A percentile compares a stretch with the other conserved stretches of the same genome.
Conservation (phyloP, 2,797 vertebrate species). For the Karalla daura region DNA sequence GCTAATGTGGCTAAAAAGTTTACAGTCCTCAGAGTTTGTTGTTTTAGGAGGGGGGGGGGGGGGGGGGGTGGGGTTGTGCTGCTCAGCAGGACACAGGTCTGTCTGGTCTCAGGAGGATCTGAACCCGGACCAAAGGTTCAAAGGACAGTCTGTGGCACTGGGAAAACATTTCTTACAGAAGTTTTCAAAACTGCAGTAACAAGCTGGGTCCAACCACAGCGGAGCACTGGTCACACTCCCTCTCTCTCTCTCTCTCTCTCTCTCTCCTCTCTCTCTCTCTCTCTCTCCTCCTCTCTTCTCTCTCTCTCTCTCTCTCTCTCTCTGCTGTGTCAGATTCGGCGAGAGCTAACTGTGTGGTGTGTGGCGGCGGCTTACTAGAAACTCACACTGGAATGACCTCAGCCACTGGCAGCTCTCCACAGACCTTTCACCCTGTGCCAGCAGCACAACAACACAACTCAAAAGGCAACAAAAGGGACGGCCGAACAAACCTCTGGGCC, state of each 20-base stretch:
- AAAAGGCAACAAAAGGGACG: slow-evolving; percentile 60
- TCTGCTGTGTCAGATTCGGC: slow-evolving; percentile 45
- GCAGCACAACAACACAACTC: slow-evolving; percentile 55
- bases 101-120: neutral
- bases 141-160: neutral
- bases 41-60: neutral
- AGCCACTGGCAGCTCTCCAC: slow-evolving; percentile 58
- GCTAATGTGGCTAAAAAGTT: no score
- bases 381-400: slow-evolving; percentile 58
- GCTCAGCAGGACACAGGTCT: neutral
- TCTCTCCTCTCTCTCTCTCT: no score
- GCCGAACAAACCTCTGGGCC: slow-evolving; percentile 57
- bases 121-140: neutral
- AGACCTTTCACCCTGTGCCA: slow-evolving; percentile 64
- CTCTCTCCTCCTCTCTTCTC: no score
- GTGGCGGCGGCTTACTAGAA: slow-evolving; percentile 58
- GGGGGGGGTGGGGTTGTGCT: neutral
- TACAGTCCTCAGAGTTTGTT: neutral
- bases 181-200: slow-evolving; percentile 9
- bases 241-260: no score
- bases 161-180: neutral
- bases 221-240: neutral
- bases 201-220: slow-evolving; percentile 5
- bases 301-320: slow-evolving; percentile 20
- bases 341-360: slow-evolving; percentile 51